phyloP scores from a whole-genome alignment of 2,113 vertebrate species.

The Pontoporia blainvillei region DNA sequence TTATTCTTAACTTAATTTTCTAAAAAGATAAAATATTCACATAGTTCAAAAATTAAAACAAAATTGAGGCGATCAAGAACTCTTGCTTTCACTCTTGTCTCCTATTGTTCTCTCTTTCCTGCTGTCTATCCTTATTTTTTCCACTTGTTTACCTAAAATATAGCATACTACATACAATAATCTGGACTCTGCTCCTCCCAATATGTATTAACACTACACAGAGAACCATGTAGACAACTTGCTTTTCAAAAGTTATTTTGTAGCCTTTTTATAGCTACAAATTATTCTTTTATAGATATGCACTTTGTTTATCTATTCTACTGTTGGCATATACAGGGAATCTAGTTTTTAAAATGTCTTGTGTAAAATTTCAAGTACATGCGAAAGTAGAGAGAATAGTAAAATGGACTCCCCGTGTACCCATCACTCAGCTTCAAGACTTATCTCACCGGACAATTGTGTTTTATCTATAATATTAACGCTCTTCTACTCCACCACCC shows the following conservation, averaged over 20 bases:
- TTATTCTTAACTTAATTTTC: constrained; percentile 1
- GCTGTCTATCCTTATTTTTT: neutral
- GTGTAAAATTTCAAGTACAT: neutral
- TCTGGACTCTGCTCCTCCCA: neutral
- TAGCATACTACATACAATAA: neutral
- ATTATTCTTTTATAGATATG: constrained; percentile 10
- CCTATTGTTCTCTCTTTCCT: neutral
- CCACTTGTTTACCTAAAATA: neutral
- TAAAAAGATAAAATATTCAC: neutral
- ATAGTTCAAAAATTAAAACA: neutral
- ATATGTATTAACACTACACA: neutral
- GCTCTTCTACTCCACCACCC: neutral
- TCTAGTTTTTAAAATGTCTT: neutral
- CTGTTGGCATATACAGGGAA: neutral
- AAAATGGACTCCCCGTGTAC: neutral
- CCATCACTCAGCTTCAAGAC: neutral
- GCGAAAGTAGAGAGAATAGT: neutral
- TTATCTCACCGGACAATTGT: neutral
- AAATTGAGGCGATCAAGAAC: neutral
- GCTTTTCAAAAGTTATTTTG: neutral
- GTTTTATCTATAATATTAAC: neutral
- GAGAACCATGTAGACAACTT: neutral
- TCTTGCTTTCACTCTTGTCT: neutral
- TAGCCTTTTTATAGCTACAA: neutral
- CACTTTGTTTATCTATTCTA: neutral